Evolutionary conservation across 2,797 vertebrate genomes (phyloP).

Genomic region (Malurus splendens): DNA sequence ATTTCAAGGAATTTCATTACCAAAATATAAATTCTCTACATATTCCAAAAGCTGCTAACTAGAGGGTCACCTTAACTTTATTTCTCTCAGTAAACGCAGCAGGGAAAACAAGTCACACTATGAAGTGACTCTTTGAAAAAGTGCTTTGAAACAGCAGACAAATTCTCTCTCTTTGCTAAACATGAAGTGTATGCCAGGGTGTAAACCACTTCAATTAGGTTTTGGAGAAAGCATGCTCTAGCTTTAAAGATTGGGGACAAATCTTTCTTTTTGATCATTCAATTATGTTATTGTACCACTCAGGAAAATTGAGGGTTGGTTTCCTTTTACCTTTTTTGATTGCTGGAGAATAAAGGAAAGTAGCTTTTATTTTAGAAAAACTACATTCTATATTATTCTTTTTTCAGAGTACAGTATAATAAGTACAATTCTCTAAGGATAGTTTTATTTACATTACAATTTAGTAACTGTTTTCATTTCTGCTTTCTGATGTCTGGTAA

Average conservation of each 20-base stretch:
- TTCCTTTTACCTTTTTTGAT: not conserved
- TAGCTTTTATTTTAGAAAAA: not conserved
- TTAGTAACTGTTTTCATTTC: not conserved
- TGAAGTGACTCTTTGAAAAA: not conserved
- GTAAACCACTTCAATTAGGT: not conserved
- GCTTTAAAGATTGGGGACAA: not conserved
- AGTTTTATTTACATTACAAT: not conserved
- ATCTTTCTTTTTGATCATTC: not conserved
- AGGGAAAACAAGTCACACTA: not conserved
- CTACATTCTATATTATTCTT: not conserved
- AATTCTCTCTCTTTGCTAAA: not conserved
- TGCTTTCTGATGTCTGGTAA: not conserved
- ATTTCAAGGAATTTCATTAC: not conserved
- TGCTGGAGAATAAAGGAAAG: not conserved
- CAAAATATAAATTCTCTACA: not conserved
- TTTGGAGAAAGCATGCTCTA: not conserved
- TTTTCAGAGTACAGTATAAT: not conserved
- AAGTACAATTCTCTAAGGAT: not conserved
- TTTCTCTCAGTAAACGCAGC: not conserved
- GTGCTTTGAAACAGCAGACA: not conserved
- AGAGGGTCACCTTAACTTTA: not conserved
- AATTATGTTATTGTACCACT: rapidly evolving
- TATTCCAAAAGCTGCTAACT: not conserved
- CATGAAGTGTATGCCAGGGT: not conserved
- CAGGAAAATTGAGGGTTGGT: rapidly evolving